These are phyloP conservation scores for Popillia japonica DNA, from an alignment of 1,140 invertebrate genomes.

Conservation along the genomic window DNA sequence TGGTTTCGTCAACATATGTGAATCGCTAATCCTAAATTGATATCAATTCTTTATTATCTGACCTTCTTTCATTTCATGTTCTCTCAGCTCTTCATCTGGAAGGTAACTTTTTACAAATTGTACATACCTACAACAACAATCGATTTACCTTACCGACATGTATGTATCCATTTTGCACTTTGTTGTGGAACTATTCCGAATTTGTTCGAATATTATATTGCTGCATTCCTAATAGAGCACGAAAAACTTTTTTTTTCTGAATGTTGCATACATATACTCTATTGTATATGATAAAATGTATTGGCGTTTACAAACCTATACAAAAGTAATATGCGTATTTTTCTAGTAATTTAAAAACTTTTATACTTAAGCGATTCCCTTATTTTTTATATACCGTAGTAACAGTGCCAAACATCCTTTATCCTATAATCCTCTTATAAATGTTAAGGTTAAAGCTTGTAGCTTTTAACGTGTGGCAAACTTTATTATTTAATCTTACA, in stretches of 20 bases:
- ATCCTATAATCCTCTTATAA: not conserved
- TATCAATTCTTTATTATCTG: too few species aligned
- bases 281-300: not conserved
- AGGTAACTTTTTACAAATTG: too few species aligned
- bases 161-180: too few species aligned
- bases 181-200: too few species aligned
- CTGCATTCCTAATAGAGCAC: not conserved
- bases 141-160: too few species aligned
- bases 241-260: not conserved
- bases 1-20: not conserved
- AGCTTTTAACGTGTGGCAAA: not conserved
- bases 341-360: constrained; percentile 8
- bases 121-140: too few species aligned
- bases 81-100: too few species aligned
- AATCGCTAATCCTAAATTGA: too few species aligned
- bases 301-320: not conserved
- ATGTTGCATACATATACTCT: not conserved
- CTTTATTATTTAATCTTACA: not conserved
- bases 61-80: too few species aligned
- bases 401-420: constrained; percentile 14
- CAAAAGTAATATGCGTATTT: not conserved
- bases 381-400: constrained; percentile 7
- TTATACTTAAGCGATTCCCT: constrained; percentile 4
- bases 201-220: too few species aligned
- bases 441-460: not conserved